phyloP scores from a whole-genome alignment of 2,797 vertebrate species.

The Ceryle rudis region DNA sequence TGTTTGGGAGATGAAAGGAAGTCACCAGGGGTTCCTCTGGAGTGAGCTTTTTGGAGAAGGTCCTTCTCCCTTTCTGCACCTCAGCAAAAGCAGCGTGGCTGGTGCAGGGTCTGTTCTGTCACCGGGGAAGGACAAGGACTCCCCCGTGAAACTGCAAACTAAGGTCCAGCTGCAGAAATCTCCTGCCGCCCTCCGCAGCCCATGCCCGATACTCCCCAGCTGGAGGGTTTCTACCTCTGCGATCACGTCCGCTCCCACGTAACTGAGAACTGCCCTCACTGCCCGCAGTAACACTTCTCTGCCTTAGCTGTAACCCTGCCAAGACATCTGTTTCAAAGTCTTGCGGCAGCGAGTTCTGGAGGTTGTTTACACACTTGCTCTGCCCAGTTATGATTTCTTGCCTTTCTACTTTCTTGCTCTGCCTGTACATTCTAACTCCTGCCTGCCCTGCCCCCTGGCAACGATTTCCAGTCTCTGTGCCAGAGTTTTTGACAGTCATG shows the following conservation, averaged over 20 bases:
- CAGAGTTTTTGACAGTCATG: neutral
- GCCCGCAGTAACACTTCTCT: slow-evolving; percentile 21
- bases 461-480: neutral
- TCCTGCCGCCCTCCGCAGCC: fast-evolving
- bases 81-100: neutral
- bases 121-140: neutral
- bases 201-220: neutral
- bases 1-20: neutral
- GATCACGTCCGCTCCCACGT: neutral
- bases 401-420: neutral
- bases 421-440: neutral
- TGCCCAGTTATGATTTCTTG: neutral
- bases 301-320: neutral
- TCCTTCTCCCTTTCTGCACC: neutral
- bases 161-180: neutral
- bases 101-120: neutral
- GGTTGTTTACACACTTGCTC: neutral
- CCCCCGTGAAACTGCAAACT: neutral
- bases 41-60: neutral
- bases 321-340: neutral
- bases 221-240: neutral
- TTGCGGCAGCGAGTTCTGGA: neutral
- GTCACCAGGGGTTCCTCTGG: neutral
- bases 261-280: neutral
- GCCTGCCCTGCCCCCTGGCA: neutral